These are phyloP conservation scores for Ditylenchus dipsaci DNA, from an alignment of 1,140 invertebrate genomes.

Conservation along the genomic window DNA sequence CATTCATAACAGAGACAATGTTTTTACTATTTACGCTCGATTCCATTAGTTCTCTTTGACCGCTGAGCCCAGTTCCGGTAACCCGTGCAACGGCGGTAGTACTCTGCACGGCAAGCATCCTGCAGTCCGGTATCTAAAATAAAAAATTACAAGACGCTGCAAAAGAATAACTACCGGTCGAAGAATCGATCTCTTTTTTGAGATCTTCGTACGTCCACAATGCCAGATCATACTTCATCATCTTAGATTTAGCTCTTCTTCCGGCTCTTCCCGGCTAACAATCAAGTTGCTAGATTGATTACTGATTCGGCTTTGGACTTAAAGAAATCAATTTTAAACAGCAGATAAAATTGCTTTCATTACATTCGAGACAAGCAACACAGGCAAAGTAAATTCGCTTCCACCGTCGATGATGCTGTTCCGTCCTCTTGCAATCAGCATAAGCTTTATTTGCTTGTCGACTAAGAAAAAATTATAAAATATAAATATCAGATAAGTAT, in stretches of 20 bases:
- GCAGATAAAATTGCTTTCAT: not conserved
- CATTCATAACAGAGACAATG: no score
- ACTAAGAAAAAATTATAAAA: conserved; percentile 65
- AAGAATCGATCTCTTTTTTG: conserved; percentile 12
- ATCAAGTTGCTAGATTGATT: not conserved
- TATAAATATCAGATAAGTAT: not conserved
- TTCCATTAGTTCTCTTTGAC: no score
- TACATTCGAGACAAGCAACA: not conserved
- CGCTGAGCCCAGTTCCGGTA: not conserved
- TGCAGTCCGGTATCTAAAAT: conserved; percentile 15
- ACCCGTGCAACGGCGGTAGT: conserved; percentile 5
- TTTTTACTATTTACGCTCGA: no score
- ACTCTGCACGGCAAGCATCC: conserved; percentile 19
- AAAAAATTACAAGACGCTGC: not conserved
- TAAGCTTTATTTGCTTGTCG: conserved; percentile 84
- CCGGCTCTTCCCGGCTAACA: not conserved
- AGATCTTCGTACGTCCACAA: conserved; percentile 12
- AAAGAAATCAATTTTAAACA: not conserved
- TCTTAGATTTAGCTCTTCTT: not conserved
- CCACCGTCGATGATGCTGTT: not conserved
- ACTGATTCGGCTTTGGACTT: not conserved
- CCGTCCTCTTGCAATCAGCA: conserved; percentile 1
- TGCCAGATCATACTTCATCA: conserved; percentile 3
- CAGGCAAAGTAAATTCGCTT: not conserved
- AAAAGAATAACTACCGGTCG: not conserved